phyloP scores from a whole-genome alignment of 1,140 invertebrate species.

The Drosophila serrata region DNA sequence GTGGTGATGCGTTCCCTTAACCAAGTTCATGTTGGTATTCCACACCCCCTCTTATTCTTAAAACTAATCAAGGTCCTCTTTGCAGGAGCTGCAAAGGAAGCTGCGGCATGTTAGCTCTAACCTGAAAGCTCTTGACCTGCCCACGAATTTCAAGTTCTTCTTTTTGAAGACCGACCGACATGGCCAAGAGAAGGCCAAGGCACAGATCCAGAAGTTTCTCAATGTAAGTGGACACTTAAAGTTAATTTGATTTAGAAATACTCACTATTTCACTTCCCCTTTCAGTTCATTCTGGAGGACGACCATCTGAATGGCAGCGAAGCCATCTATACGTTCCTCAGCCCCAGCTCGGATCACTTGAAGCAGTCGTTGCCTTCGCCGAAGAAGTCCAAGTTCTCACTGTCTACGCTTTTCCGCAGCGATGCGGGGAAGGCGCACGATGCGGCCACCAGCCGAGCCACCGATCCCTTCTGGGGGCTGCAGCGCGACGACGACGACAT shows the following conservation, averaged over 20 bases:
- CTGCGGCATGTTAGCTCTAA: conserved; percentile 92
- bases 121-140: conserved; percentile 92
- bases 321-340: conserved; percentile 94
- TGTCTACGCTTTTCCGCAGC: conserved; percentile 94
- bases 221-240: conserved; percentile 87
- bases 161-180: conserved; percentile 92
- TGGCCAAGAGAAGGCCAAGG: conserved; percentile 92
- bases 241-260: neutral
- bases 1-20: conserved; percentile 92
- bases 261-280: neutral
- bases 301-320: conserved; percentile 95
- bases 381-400: conserved; percentile 94
- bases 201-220: conserved; percentile 93
- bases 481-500: conserved; percentile 89
- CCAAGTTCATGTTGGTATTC: conserved; percentile 89
- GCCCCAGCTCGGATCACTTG: conserved; percentile 94
- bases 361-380: conserved; percentile 91
- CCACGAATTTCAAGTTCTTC: conserved; percentile 92
- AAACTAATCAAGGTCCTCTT: conserved; percentile 10
- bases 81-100: conserved; percentile 93
- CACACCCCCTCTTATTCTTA: too few species aligned
- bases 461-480: conserved; percentile 83
- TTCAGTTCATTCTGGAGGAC: conserved; percentile 93
- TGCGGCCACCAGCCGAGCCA: conserved; percentile 46
- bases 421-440: conserved; percentile 85